phyloP scores from a whole-genome alignment of 2,888 invertebrate genomes.

The Pandemis cinnamomeana region DNA sequence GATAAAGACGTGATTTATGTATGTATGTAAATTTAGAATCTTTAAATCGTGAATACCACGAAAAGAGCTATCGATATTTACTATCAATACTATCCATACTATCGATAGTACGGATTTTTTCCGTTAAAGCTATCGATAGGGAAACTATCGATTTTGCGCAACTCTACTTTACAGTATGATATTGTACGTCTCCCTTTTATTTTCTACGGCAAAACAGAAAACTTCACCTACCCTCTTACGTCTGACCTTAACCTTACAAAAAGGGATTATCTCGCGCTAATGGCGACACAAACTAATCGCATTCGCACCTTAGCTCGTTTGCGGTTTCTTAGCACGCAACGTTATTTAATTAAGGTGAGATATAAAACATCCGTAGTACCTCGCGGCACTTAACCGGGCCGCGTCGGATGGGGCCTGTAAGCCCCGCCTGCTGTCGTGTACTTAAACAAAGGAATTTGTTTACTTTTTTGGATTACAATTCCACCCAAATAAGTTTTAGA shows the following conservation, averaged over 20 bases:
- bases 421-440: neutral
- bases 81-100: too few relatives aligned
- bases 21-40: too few relatives aligned
- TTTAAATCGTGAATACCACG: too few relatives aligned
- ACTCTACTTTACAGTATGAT: too few relatives aligned
- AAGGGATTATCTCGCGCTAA: slow-evolving; percentile 1
- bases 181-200: neutral
- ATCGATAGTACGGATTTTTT: too few relatives aligned
- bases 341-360: slow-evolving; percentile 76
- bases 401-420: neutral
- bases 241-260: slow-evolving; percentile 2
- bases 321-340: slow-evolving; percentile 69
- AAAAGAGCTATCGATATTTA: too few relatives aligned
- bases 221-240: neutral
- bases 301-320: slow-evolving; percentile 54
- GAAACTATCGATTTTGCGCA: too few relatives aligned
- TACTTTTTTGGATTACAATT: neutral
- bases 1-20: too few relatives aligned
- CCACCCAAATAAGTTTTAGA: too few relatives aligned
- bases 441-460: neutral
- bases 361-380: slow-evolving; percentile 67
- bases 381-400: slow-evolving; percentile 56
- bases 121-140: too few relatives aligned
- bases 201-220: neutral
- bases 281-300: slow-evolving; percentile 33